A percentile compares a stretch with the other conserved stretches of the same genome.
These are phyloP conservation scores for Grus americana DNA, from an alignment of 2,113 vertebrate genomes.

Conservation along the genomic window DNA sequence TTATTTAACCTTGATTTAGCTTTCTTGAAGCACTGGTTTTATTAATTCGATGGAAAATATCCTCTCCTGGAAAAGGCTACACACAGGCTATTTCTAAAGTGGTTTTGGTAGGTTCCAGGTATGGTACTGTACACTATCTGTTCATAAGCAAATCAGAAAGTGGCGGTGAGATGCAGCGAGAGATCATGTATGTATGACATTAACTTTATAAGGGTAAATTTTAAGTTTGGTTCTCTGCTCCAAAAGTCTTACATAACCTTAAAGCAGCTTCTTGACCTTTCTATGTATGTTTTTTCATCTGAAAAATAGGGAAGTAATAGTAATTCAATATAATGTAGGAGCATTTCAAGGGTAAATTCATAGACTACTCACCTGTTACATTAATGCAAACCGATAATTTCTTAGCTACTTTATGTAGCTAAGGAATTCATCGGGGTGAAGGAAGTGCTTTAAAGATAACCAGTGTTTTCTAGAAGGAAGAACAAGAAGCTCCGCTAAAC, in stretches of 20 bases:
- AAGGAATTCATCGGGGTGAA: not conserved
- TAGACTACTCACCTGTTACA: not conserved
- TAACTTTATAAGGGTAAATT: not conserved
- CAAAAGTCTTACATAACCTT: not conserved
- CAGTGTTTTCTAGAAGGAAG: not conserved
- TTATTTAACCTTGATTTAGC: not conserved
- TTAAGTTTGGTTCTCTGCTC: not conserved
- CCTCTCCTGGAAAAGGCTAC: not conserved
- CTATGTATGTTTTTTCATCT: not conserved
- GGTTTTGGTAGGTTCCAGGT: not conserved
- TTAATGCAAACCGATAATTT: not conserved
- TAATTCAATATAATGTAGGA: not conserved
- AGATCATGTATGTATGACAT: not conserved
- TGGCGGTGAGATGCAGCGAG: not conserved
- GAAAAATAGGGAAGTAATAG: not conserved
- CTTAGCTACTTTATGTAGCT: not conserved
- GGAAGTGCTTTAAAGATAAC: not conserved
- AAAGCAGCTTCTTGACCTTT: not conserved
- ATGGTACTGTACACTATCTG: not conserved
- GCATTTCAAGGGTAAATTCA: not conserved
- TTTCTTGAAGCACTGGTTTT: not conserved
- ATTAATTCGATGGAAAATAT: not conserved
- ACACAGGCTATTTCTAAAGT: not conserved
- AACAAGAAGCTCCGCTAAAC: not conserved
- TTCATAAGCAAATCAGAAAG: not conserved